Evolutionary conservation across 1,140 invertebrate species (phyloP), one percentile per base, ranked within the genome.

Genomic region (Augochlora pura): DNA sequence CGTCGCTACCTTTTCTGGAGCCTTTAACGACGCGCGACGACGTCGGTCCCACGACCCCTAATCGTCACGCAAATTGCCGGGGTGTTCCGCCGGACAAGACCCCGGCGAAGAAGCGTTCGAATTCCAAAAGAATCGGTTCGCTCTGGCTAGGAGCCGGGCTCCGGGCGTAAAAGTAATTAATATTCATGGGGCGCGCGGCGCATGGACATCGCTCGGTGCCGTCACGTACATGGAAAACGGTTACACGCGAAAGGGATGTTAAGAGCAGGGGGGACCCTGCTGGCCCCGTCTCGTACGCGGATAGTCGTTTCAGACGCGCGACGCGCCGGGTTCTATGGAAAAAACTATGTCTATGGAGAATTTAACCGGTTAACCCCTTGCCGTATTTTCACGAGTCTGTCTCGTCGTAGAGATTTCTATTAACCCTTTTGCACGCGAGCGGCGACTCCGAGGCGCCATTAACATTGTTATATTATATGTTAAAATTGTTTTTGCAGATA

Each of bases 241-340:
- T 27, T 85, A 82, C 84, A 85, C 83, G 84, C 79, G 74, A 62
- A 63, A 66, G 62, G 79, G 79, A 84, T 85, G 72, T 74, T 67
- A 81, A 85, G 73, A 63, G n/a, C 5, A 12, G 54, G 23, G 54
- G 23, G 68, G 62, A 60, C 60, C 4, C 12, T 23, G 25, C 42
- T 10, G 9, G 59, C 18, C 12, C 42, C 12, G 42, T 46, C 42
- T 46, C 42, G 0, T 46, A n/a, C n/a, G n/a, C 42, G 10, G 14
- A 46, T 46, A 46, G 42, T 12, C 42, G 14, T 46, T 46, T 46
- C 14, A 46, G 42, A 46, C 42, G 32, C 12, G 14, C 10, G 12
- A 46, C 42, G 42, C 12, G 2, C 0, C 10, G 9, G 9, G 10
- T 46, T 2, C 42, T 46, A 46, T 10, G 42, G 12, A 46, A 46